Percentiles rank a stretch among this genome's conserved stretches.
phyloP scores from a whole-genome alignment of 2,113 vertebrate genomes.

The Burhinus bistriatus region DNA sequence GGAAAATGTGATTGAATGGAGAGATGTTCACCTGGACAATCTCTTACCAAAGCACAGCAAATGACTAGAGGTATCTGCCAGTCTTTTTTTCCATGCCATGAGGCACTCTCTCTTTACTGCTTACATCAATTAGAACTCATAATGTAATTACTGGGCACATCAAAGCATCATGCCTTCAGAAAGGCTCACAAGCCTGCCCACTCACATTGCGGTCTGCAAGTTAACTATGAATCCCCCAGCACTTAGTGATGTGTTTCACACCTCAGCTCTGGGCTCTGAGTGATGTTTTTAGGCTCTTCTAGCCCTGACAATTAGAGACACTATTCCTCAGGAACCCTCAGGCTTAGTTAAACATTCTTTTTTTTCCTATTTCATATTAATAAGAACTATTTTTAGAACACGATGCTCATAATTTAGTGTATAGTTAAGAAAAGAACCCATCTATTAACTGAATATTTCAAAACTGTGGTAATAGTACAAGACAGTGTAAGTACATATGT shows the following conservation, averaged over 20 bases:
- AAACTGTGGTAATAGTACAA: not conserved
- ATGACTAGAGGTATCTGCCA: not conserved
- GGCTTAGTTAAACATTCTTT: not conserved
- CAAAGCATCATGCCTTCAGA: constrained; percentile 27
- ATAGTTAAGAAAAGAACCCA: not conserved
- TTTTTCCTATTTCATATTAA: not conserved
- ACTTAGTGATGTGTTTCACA: not conserved
- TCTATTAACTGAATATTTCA: not conserved
- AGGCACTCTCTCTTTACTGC: constrained; percentile 36
- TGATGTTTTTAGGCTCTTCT: not conserved
- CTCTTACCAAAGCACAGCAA: constrained; percentile 12
- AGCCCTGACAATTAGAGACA: not conserved
- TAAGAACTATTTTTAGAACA: not conserved
- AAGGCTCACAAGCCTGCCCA: constrained; percentile 5
- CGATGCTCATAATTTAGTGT: not conserved
- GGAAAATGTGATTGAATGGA: constrained; percentile 69
- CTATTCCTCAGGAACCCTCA: not conserved
- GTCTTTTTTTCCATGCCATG: constrained; percentile 47
- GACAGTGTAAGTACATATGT: not conserved
- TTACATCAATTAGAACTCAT: constrained; percentile 46
- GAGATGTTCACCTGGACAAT: constrained; percentile 52
- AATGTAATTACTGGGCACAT: constrained; percentile 43
- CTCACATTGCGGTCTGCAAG: constrained; percentile 38
- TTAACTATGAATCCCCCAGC: constrained; percentile 11
- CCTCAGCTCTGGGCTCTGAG: not conserved